Conservation (phyloP, 2,888 invertebrate genomes). For the Anarsia innoxiella region DNA sequence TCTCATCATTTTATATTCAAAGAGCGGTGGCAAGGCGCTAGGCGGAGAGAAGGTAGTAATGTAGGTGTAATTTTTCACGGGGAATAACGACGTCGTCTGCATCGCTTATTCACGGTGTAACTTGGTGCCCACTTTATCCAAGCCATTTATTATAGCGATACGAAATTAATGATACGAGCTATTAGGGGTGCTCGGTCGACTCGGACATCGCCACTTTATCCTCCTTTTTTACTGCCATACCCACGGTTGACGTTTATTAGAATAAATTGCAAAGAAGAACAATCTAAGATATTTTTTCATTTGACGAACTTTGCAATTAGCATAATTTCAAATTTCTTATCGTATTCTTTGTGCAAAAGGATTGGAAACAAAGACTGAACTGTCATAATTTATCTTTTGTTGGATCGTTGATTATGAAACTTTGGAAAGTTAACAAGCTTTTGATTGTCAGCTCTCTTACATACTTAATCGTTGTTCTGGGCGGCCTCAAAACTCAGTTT, state of each 20-base stretch:
- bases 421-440: too few relatives aligned
- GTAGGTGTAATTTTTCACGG: conserved; percentile 34
- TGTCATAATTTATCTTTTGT: too few relatives aligned
- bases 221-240: conserved; percentile 4
- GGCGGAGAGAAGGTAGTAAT: conserved; percentile 28
- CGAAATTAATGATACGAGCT: conserved; percentile 20
- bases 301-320: too few relatives aligned
- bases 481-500: too few relatives aligned
- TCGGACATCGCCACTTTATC: conserved; percentile 7
- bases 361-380: too few relatives aligned
- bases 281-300: too few relatives aligned
- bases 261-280: not conserved
- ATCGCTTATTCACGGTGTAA: conserved; percentile 9
- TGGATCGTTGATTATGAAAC: too few relatives aligned
- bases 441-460: too few relatives aligned
- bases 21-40: too few relatives aligned
- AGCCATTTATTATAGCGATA: conserved; percentile 21
- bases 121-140: conserved; percentile 15
- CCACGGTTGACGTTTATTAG: not conserved
- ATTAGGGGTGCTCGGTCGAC: conserved; percentile 8
- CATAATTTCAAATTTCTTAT: too few relatives aligned
- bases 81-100: conserved; percentile 29
- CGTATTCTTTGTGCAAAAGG: too few relatives aligned
- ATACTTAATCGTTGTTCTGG: too few relatives aligned
- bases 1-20: conserved; percentile 31